Evolutionary conservation across 2,888 invertebrate genomes (phyloP), one percentile per base, ranked within the genome.

Genomic region (Meandrusa payeni): DNA sequence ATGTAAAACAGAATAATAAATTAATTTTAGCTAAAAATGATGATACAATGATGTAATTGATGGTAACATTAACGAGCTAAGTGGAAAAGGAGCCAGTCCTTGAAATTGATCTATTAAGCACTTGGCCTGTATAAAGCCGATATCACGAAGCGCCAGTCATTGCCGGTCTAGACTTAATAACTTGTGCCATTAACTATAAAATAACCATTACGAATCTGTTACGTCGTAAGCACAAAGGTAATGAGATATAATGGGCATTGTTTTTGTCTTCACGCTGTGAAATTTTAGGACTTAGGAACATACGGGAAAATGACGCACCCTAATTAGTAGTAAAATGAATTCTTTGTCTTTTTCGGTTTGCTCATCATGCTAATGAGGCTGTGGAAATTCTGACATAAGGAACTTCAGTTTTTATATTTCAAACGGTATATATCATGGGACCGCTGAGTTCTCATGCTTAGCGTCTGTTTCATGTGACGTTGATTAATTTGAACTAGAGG

Each of bases 81-180:
- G 19, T 24, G 3, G 23, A 12, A 17, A 24, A 17, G 7, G 24
- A 32, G 2, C 17, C 11, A 40, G 40, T 24, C 31, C 17, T 32
- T 26, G 40, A 32, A 40, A 26, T 23, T 31, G 15, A 40, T 40
- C 11, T 26, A 19, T 32, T 40, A 19, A 11, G 33, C 19, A 19
- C 17, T 40, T 4, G 17, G 24, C 17, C 5, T 19, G 36, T 11
- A 6, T 31, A 40, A 40, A 32, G 19, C 19, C 26, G 9, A 32
- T 32, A 32, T 26, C 32, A 40, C 40, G 19, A 32, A 31, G 13
- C 23, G 31, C 32, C 40, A 24, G 32, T 26, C 40, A 9, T 22
- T 33, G 7, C 23, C 10, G 12, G 40, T 40, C 40, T 40, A 40
- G 32, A 40, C 32, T 26, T 26, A 29, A 31, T 39, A 40, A 32